Conservation (phyloP, 2,797 vertebrate species). For the Clarias fuscus region DNA sequence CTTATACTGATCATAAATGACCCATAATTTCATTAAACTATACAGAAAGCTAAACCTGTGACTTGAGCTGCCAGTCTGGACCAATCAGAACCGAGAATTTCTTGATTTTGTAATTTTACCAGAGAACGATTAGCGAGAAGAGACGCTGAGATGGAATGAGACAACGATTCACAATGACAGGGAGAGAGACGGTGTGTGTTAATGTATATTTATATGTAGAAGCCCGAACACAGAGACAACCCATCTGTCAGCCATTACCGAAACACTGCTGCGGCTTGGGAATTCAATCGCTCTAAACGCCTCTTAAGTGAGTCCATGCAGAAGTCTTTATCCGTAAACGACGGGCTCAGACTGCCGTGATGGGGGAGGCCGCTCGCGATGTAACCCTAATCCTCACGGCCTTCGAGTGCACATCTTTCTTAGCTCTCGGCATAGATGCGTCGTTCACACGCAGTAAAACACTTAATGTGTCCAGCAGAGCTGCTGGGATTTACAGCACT, state of each 20-base stretch:
- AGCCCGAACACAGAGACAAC: not conserved
- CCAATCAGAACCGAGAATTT: not conserved
- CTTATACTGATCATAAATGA: too few relatives aligned
- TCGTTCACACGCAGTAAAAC: constrained; percentile 56
- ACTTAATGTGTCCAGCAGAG: constrained; percentile 51
- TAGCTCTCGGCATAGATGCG: constrained; percentile 21
- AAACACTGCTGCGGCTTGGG: not conserved
- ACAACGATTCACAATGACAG: not conserved
- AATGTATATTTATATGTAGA: constrained; percentile 11
- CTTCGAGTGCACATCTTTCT: constrained; percentile 12
- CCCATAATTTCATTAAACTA: not conserved
- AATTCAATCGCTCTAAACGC: not conserved
- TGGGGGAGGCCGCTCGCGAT: not conserved
- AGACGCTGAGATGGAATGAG: not conserved
- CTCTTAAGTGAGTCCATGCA: constrained; percentile 22
- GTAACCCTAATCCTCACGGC: constrained; percentile 11
- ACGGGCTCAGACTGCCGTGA: not conserved
- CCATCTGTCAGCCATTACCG: constrained; percentile 22
- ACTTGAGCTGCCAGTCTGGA: not conserved
- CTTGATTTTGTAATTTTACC: not conserved
- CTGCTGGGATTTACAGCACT: constrained; percentile 42
- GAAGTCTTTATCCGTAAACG: constrained; percentile 28
- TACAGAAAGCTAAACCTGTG: not conserved
- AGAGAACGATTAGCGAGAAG: not conserved
- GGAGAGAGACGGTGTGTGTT: not conserved